phyloP scores from a whole-genome alignment of 2,797 vertebrate species.

The Sebastes aleutianus region DNA sequence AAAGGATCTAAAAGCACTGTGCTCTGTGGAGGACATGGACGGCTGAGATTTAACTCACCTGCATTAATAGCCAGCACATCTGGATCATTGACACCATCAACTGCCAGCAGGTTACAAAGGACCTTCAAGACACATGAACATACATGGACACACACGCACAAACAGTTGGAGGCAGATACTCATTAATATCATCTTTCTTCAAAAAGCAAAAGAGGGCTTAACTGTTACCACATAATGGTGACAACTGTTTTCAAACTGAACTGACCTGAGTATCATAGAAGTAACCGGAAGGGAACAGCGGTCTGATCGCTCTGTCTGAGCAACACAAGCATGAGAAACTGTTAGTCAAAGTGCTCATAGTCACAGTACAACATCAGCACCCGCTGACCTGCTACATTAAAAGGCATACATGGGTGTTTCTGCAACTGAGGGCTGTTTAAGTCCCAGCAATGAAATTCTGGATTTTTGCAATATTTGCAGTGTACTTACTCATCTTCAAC shows the following conservation, averaged over 20 bases:
- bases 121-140: slow-evolving; percentile 38
- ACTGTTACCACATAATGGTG: background rate
- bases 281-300: slow-evolving; percentile 94
- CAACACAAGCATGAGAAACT: background rate
- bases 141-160: background rate
- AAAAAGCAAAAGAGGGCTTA: background rate
- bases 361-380: background rate
- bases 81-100: slow-evolving; percentile 94
- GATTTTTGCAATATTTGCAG: too few species aligned
- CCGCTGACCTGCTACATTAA: background rate
- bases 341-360: background rate
- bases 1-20: background rate
- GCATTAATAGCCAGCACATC: slow-evolving; percentile 96
- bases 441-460: too few species aligned
- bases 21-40: background rate
- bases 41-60: slow-evolving; percentile 79
- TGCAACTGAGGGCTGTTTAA: too few species aligned
- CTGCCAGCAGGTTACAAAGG: slow-evolving; percentile 95
- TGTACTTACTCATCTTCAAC: too few species aligned
- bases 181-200: background rate
- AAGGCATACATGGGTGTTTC: background rate
- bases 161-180: background rate
- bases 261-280: slow-evolving; percentile 97
- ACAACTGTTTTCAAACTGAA: background rate
- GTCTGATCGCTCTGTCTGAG: slow-evolving; percentile 93